Conservation (phyloP, 2,888 invertebrate genomes). For the Tetragnatha montana region DNA sequence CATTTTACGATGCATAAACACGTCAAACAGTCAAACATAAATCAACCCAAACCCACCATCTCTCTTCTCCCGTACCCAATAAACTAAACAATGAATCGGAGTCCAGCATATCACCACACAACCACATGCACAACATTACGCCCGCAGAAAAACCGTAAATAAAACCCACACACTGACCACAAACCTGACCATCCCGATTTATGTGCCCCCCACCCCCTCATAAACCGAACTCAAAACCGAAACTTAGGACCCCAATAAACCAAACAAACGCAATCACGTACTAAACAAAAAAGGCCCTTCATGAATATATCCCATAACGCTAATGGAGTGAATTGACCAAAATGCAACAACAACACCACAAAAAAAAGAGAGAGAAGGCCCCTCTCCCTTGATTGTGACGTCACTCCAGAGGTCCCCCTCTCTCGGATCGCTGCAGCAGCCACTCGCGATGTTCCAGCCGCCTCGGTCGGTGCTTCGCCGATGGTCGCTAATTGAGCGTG, state of each 20-base stretch:
- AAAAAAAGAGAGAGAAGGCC: neutral
- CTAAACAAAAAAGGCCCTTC: too few relatives aligned
- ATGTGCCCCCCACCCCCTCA: neutral
- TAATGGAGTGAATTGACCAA: neutral
- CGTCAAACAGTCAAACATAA: too few relatives aligned
- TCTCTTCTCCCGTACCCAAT: too few relatives aligned
- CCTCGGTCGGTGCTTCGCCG: slow-evolving; percentile 17
- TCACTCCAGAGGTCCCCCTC: slow-evolving; percentile 54
- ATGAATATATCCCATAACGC: too few relatives aligned
- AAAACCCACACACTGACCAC: too few relatives aligned
- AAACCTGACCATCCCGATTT: too few relatives aligned
- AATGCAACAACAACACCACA: slow-evolving; percentile 21
- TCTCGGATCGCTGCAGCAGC: slow-evolving; percentile 39
- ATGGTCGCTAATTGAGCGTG: slow-evolving; percentile 27
- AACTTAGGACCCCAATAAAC: slow-evolving; percentile 41
- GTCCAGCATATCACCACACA: too few relatives aligned
- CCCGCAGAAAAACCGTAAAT: too few relatives aligned
- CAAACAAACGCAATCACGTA: neutral
- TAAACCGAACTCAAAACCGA: neutral
- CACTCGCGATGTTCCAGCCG: slow-evolving; percentile 59
- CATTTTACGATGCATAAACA: too few relatives aligned
- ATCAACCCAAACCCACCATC: too few relatives aligned
- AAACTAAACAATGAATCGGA: too few relatives aligned
- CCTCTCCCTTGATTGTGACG: slow-evolving; percentile 31
- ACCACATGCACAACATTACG: too few relatives aligned